Conservation (phyloP, 2,113 vertebrate species). For the Hippocampus barbouri region DNA sequence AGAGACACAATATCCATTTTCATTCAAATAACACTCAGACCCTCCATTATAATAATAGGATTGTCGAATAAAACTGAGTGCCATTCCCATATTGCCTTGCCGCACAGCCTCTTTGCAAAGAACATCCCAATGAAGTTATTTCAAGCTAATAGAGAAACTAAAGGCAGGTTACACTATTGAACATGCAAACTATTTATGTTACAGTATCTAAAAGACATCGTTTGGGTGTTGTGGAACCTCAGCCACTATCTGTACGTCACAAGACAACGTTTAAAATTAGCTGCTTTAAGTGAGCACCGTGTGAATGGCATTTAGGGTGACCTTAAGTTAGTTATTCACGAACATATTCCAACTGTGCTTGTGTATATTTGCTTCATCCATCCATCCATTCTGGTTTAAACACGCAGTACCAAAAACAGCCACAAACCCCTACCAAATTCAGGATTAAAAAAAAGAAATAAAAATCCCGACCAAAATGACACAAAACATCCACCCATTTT, state of each 20-base stretch:
- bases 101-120: constrained; percentile 26
- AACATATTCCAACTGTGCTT: no score
- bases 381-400: no score
- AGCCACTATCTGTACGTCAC: constrained; percentile 41
- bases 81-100: constrained; percentile 47
- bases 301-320: constrained; percentile 38
- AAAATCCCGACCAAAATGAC: no score
- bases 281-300: constrained; percentile 33
- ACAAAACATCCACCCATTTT: no score
- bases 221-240: constrained; percentile 25
- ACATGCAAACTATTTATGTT: constrained; percentile 6
- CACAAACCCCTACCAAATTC: no score
- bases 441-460: no score
- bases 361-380: no score
- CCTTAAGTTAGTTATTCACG: no score
- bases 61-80: constrained; percentile 39
- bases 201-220: constrained; percentile 9
- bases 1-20: constrained; percentile 49
- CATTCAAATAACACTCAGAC: constrained; percentile 37
- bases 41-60: constrained; percentile 35
- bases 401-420: no score
- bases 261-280: constrained; percentile 42
- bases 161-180: neutral
- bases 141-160: constrained; percentile 6
- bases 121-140: constrained; percentile 36